A percentile compares a stretch with the other conserved stretches of the same genome.
Conservation (phyloP, 2,113 vertebrate genomes). For the Mustelus asterias region DNA sequence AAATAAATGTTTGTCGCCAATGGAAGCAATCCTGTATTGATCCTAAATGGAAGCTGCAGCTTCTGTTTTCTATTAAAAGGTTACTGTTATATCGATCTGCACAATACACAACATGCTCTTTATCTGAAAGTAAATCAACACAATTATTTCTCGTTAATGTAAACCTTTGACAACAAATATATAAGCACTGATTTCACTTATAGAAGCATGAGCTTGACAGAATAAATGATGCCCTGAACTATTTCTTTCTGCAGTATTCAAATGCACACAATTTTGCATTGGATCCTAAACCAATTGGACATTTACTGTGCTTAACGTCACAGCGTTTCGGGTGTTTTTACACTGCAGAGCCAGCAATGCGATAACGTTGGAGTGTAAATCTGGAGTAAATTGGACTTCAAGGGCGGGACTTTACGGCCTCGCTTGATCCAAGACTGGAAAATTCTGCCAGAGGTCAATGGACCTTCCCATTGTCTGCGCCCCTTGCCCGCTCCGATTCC, state of each 20-base stretch:
- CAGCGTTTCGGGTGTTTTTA: not conserved
- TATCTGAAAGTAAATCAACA: constrained; percentile 31
- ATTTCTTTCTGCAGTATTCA: not conserved
- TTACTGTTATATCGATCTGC: constrained; percentile 25
- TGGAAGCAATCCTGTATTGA: constrained; percentile 32
- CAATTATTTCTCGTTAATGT: constrained; percentile 13
- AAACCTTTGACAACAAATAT: not conserved
- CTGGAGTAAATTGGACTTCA: not conserved
- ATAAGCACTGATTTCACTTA: not conserved
- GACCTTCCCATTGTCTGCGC: too few species aligned
- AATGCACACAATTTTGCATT: not conserved
- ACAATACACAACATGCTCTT: not conserved
- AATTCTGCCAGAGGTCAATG: too few species aligned
- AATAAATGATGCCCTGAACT: not conserved
- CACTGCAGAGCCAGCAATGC: not conserved
- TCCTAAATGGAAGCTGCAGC: not conserved
- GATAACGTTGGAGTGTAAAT: not conserved
- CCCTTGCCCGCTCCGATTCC: too few species aligned
- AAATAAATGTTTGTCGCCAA: constrained; percentile 17
- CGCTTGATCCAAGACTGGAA: too few species aligned
- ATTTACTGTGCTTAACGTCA: too few species aligned
- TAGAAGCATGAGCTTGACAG: too few species aligned
- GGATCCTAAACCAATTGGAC: not conserved
- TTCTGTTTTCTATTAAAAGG: constrained; percentile 29
- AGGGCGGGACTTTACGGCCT: too few species aligned